Evolutionary conservation across 2,113 vertebrate species (phyloP), one percentile per base, ranked within the genome.

Genomic region (Hippocampus barbouri): DNA sequence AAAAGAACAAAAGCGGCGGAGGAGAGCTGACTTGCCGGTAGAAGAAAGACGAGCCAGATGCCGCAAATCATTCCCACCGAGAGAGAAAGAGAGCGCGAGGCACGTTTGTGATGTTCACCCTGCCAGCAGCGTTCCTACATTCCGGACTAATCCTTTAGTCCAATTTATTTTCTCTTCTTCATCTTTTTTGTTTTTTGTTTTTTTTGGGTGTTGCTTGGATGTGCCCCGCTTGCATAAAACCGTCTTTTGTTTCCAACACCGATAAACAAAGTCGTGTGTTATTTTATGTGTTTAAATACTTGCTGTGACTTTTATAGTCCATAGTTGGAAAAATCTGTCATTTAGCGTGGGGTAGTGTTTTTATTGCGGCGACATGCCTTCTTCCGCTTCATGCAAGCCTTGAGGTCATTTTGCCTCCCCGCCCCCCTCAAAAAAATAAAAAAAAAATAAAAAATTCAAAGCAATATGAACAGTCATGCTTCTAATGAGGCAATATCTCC

Each of bases 381-480:
- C 23, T 59, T 59, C n/a, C 56, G 27, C 56, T 59, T 14, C 10
- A 27, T n/a, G 5, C 8, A 59, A 80, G 81, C 68, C 86, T 86
- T 1, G 68, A 80, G 87, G 88, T 85, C 80, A 81, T 88, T 77
- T 73, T 70, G 49, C 79, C 25, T 0, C 34, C 34, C 34, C 34
- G 0, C 34, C 5, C 5, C 21, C 69, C 71, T 79, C 2, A 3
- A 30, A 30, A 30, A 30, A 3, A 25, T 25, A 25, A 25, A 25
- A 25, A 25, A 25, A 25, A 25, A 25, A 25, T 25, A 25, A 75
- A 89, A 85, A 81, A 85, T 87, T 87, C 86, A 88, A 91, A 89
- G 84, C 85, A 85, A 88, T 91, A 88, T 85, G 63, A 59, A 75
- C 23, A 53, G 45, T 12, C 18, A 18, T 21, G 15, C 18, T 20